Evolutionary conservation across 2,888 invertebrate species (phyloP).

Genomic region (Sarcophaga carnaria): DNA sequence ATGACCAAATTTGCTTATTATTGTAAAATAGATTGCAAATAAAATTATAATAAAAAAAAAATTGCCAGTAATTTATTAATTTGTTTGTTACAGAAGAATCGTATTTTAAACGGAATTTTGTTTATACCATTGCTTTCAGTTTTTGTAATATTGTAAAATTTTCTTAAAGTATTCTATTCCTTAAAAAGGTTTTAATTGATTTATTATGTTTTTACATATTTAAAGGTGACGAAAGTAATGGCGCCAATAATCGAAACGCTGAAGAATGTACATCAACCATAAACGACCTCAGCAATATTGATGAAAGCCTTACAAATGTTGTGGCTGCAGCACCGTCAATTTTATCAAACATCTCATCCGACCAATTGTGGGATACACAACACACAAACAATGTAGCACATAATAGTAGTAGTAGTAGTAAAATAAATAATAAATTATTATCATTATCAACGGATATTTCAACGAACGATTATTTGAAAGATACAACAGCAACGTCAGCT

Average conservation of each 20-base stretch:
- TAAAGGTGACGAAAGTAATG: constrained; percentile 41
- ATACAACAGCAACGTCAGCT: constrained; percentile 48
- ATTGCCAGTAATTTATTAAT: too few species aligned
- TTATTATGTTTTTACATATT: not conserved
- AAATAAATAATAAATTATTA: constrained; percentile 36
- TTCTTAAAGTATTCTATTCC: not conserved
- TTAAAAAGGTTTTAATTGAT: not conserved
- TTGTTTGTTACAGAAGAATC: too few species aligned
- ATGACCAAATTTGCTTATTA: too few species aligned
- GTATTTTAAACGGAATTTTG: too few species aligned
- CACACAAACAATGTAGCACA: constrained; percentile 34
- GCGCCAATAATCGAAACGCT: constrained; percentile 24
- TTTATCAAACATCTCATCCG: constrained; percentile 43
- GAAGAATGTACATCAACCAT: constrained; percentile 39
- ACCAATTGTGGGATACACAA: constrained; percentile 46
- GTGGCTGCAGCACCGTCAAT: constrained; percentile 31
- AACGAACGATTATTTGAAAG: constrained; percentile 26
- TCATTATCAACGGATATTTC: constrained; percentile 48
- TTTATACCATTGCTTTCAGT: too few species aligned
- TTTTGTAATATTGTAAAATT: not conserved
- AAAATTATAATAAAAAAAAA: too few species aligned
- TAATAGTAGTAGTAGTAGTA: constrained; percentile 30
- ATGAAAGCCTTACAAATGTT: constrained; percentile 49
- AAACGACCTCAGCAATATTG: constrained; percentile 55
- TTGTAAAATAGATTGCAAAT: too few species aligned